phyloP scores from a whole-genome alignment of 2,113 vertebrate species.

The Sylvia atricapilla region DNA sequence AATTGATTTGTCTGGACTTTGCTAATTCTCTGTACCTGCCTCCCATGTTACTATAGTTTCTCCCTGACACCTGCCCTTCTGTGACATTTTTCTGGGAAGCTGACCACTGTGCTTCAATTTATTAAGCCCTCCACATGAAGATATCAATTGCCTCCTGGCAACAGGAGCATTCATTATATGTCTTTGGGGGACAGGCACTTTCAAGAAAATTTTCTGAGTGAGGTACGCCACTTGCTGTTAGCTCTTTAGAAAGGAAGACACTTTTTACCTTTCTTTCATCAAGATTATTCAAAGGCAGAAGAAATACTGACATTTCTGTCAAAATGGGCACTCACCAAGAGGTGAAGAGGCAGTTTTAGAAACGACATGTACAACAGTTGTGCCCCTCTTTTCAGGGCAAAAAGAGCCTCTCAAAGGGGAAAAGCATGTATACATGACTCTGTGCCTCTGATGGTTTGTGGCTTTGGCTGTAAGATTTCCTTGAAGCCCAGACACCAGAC shows the following conservation, averaged over 20 bases:
- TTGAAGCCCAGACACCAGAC: not conserved
- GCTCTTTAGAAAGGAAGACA: not conserved
- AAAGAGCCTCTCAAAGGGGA: not conserved
- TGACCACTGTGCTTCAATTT: constrained; percentile 34
- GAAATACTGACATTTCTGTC: not conserved
- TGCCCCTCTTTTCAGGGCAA: not conserved
- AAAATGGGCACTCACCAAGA: not conserved
- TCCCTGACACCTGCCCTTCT: not conserved
- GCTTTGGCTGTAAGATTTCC: not conserved
- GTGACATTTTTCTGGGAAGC: constrained; percentile 33
- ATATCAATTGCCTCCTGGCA: constrained; percentile 45
- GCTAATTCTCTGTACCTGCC: not conserved
- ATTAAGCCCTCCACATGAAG: constrained; percentile 16
- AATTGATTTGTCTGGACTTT: constrained; percentile 34
- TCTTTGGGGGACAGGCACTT: not conserved
- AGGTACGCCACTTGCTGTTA: not conserved
- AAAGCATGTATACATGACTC: not conserved
- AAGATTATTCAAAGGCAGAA: not conserved
- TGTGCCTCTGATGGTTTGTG: not conserved
- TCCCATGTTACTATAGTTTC: constrained; percentile 19
- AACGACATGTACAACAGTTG: not conserved
- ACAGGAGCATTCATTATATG: not conserved
- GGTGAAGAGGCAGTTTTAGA: not conserved
- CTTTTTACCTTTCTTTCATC: not conserved
- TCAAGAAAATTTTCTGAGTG: not conserved